phyloP scores from a whole-genome alignment of 1,140 invertebrate species.

The Plodia interpunctella region DNA sequence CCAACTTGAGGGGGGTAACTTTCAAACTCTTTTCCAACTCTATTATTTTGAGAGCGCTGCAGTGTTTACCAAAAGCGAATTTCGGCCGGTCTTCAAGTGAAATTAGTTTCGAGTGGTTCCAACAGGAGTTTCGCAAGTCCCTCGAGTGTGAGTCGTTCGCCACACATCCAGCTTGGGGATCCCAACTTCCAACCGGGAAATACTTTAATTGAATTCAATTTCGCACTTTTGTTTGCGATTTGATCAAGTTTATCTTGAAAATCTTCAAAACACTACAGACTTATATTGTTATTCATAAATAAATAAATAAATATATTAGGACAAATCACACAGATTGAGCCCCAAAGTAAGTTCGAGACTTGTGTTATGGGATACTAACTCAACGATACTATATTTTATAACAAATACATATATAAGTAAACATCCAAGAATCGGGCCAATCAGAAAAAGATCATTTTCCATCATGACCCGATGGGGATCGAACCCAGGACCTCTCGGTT shows the following conservation, averaged over 20 bases:
- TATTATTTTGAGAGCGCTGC: constrained; percentile 1
- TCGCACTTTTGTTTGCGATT: not conserved
- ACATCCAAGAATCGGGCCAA: too few relatives aligned
- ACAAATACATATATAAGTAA: too few relatives aligned
- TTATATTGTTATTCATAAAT: too few relatives aligned
- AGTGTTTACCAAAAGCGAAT: constrained; percentile 22
- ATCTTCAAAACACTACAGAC: too few relatives aligned
- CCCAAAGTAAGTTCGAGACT: too few relatives aligned
- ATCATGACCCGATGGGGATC: too few relatives aligned
- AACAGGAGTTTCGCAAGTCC: constrained; percentile 32
- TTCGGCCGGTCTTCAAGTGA: constrained; percentile 25
- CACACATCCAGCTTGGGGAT: constrained; percentile 24
- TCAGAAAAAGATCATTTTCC: too few relatives aligned
- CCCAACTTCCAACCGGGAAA: constrained; percentile 18
- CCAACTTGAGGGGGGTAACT: not conserved
- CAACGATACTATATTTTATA: too few relatives aligned
- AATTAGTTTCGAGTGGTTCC: constrained; percentile 38
- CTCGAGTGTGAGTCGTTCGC: constrained; percentile 26
- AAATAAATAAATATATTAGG: too few relatives aligned
- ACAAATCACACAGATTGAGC: too few relatives aligned
- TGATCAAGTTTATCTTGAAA: not conserved
- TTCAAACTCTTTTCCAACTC: not conserved
- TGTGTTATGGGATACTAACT: too few relatives aligned
- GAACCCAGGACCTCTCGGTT: too few relatives aligned
- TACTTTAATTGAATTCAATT: constrained; percentile 23